Evolutionary conservation across 1,140 invertebrate genomes (phyloP).

Genomic region (Cyclina sinensis): DNA sequence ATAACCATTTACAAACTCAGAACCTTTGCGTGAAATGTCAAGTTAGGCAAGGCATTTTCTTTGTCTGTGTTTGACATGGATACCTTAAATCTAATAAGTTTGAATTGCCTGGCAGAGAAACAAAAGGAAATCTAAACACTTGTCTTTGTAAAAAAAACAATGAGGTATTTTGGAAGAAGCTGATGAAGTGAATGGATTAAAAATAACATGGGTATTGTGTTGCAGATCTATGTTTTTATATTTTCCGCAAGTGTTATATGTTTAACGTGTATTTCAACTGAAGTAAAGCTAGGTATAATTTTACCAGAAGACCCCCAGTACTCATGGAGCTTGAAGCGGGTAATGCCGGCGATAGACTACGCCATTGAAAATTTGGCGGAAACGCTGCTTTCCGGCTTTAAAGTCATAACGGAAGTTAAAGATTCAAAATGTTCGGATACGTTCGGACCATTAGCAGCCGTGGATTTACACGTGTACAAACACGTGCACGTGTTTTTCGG

Average conservation of each 20-base stretch:
- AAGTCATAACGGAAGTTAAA: slow-evolving; percentile 66
- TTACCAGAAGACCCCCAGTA: slow-evolving; percentile 69
- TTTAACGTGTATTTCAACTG: neutral
- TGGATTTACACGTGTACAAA: slow-evolving; percentile 80
- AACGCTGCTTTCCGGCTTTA: slow-evolving; percentile 68
- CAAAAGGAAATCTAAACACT: too few relatives aligned
- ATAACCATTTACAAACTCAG: too few relatives aligned
- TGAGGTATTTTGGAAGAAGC: too few relatives aligned
- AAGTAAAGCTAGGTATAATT: slow-evolving; percentile 76
- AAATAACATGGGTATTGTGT: neutral
- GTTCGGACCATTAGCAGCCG: slow-evolving; percentile 78
- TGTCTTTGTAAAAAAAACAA: too few relatives aligned
- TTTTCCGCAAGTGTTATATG: neutral
- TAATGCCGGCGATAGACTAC: slow-evolving; percentile 78
- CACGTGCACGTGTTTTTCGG: slow-evolving; percentile 94
- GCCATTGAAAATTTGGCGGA: slow-evolving; percentile 74
- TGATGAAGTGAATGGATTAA: neutral
- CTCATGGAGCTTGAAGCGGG: slow-evolving; percentile 72
- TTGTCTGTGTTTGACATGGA: too few relatives aligned
- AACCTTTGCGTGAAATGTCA: too few relatives aligned
- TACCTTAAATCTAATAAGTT: too few relatives aligned
- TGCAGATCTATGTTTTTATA: neutral
- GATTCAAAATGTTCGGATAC: slow-evolving; percentile 83
- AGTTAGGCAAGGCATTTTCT: too few relatives aligned
- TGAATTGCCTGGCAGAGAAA: too few relatives aligned